These are phyloP conservation scores for Chaitophorus viminalis DNA, from an alignment of 2,888 invertebrate species.

Conservation along the genomic window DNA sequence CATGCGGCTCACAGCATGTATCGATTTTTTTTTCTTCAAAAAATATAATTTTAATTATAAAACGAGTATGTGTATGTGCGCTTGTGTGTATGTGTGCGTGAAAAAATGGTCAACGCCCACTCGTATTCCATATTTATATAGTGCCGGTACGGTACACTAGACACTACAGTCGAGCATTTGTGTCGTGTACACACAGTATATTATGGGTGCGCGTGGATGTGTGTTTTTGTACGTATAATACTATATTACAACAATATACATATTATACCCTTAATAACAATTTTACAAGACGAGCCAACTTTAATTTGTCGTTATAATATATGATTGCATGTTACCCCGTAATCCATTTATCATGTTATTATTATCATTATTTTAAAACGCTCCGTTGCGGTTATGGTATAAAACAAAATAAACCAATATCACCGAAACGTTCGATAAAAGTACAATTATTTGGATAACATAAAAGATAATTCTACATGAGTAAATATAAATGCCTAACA, in stretches of 20 bases:
- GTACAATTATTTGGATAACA: no score
- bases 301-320: neutral
- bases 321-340: conserved; percentile 21
- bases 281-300: conserved; percentile 12
- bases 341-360: neutral
- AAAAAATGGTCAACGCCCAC: conserved; percentile 43
- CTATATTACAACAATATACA: neutral
- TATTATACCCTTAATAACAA: neutral
- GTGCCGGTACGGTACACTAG: neutral
- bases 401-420: neutral
- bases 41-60: conserved; percentile 45
- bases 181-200: no score
- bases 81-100: no score
- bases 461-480: no score
- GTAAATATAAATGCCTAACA: no score
- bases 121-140: neutral
- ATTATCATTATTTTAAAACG: neutral
- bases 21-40: neutral
- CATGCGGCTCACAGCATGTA: neutral
- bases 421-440: neutral
- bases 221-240: conserved; percentile 2
- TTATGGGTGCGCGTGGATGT: neutral
- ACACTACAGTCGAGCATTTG: neutral
- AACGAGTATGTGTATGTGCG: neutral
- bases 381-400: neutral